Percentiles rank a stretch among this genome's conserved stretches.
These are phyloP conservation scores for Cyprinodon brontotheroides DNA, from an alignment of 2,113 vertebrate species.

Conservation along the genomic window DNA sequence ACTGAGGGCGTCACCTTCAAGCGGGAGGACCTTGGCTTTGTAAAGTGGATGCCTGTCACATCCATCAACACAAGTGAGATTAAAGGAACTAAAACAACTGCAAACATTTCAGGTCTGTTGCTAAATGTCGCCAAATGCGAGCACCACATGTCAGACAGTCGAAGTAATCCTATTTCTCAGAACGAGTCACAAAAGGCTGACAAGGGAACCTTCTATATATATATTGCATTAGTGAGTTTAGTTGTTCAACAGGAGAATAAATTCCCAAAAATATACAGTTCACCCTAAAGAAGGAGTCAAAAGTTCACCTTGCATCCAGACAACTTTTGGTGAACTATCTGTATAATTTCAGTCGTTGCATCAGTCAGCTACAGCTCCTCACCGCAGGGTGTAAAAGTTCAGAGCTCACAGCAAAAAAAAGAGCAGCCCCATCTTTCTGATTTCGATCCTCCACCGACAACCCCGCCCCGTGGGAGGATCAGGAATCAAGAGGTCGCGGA, in stretches of 20 bases:
- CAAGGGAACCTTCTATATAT: not conserved
- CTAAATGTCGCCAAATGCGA: not conserved
- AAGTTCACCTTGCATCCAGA: not conserved
- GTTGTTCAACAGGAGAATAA: no score
- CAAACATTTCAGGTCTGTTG: constrained; percentile 8
- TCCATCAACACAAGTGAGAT: constrained; percentile 28
- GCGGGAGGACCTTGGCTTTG: constrained; percentile 34
- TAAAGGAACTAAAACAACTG: constrained; percentile 27
- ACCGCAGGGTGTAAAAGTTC: not conserved
- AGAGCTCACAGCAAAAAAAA: not conserved
- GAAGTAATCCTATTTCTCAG: not conserved
- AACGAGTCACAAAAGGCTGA: no score
- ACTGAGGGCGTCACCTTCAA: constrained; percentile 42
- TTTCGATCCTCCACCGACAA: no score
- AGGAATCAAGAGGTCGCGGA: no score
- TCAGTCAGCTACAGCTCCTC: no score
- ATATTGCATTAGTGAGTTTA: no score
- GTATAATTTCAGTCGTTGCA: not conserved
- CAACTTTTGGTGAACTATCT: not conserved
- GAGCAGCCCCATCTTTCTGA: no score
- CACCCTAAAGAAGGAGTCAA: no score
- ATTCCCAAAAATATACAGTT: no score
- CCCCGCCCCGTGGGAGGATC: no score
- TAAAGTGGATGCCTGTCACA: constrained; percentile 35
- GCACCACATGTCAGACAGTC: not conserved